These are phyloP conservation scores for Drosophila peninsularis DNA, from an alignment of 2,888 invertebrate genomes.

Conservation along the genomic window DNA sequence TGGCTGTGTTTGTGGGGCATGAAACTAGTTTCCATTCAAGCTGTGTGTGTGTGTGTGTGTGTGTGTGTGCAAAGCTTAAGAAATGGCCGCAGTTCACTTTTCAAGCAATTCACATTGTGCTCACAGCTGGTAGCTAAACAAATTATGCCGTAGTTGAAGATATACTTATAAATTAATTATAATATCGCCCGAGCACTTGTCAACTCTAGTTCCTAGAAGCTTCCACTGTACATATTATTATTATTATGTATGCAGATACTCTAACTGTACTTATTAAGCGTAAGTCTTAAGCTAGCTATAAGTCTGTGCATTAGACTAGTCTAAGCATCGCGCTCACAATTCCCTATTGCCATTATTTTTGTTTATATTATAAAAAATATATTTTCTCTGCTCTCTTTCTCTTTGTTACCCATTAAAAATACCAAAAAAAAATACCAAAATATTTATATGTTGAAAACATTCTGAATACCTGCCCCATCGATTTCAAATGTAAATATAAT, in stretches of 20 bases:
- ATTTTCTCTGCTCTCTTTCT: slow-evolving; percentile 57
- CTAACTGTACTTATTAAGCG: not conserved
- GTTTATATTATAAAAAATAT: slow-evolving; percentile 35
- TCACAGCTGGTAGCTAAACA: slow-evolving; percentile 25
- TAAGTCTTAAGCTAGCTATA: slow-evolving; percentile 33
- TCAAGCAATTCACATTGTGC: slow-evolving; percentile 21
- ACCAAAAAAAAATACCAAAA: not conserved
- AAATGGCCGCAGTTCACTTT: slow-evolving; percentile 39
- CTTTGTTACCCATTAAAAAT: slow-evolving; percentile 33
- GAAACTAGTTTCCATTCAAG: slow-evolving; percentile 47
- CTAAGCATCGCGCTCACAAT: slow-evolving; percentile 15
- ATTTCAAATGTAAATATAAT: slow-evolving; percentile 16
- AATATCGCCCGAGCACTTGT: slow-evolving; percentile 3
- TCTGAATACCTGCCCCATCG: slow-evolving; percentile 25
- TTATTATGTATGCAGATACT: not conserved
- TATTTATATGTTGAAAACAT: slow-evolving; percentile 4
- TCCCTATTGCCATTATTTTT: slow-evolving; percentile 20
- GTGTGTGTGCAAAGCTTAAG: slow-evolving; percentile 45
- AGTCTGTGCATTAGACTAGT: slow-evolving; percentile 14
- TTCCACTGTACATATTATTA: not conserved
- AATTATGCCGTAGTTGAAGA: slow-evolving; percentile 24
- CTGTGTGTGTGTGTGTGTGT: slow-evolving; percentile 13
- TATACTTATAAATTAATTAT: slow-evolving; percentile 3
- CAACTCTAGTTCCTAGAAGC: not conserved
- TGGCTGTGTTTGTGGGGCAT: slow-evolving; percentile 33